phyloP scores from a whole-genome alignment of 2,888 invertebrate species.

The Eupithecia inturbata region DNA sequence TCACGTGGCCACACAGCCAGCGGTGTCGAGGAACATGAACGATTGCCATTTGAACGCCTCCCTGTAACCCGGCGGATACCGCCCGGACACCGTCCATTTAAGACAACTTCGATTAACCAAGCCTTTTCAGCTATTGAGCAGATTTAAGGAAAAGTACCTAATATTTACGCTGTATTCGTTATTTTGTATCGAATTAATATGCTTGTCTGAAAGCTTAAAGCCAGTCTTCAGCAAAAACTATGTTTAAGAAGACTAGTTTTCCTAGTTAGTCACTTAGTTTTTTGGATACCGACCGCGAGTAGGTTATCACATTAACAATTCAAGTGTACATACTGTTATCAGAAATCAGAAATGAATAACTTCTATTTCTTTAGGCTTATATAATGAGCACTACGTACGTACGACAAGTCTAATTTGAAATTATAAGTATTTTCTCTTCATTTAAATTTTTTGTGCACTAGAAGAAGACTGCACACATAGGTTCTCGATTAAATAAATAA shows the following conservation, averaged over 20 bases:
- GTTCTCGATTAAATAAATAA: neutral
- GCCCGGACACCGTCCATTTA: conserved; percentile 58
- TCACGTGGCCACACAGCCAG: conserved; percentile 59
- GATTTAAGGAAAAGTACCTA: neutral
- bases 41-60: conserved; percentile 65
- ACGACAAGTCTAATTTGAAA: too few relatives aligned
- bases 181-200: neutral
- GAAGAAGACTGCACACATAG: neutral
- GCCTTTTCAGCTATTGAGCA: neutral
- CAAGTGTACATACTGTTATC: neutral
- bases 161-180: neutral
- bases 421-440: too few relatives aligned
- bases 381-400: too few relatives aligned
- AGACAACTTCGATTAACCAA: conserved; percentile 50
- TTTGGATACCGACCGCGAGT: neutral
- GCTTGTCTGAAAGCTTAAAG: neutral
- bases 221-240: neutral
- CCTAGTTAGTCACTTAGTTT: neutral
- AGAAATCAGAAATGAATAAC: too few relatives aligned
- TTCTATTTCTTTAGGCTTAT: too few relatives aligned
- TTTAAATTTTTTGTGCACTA: too few relatives aligned
- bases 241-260: neutral
- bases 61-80: conserved; percentile 40
- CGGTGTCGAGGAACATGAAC: conserved; percentile 67
- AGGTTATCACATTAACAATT: neutral